Evolutionary conservation across 2,888 invertebrate species (phyloP), one percentile per base, ranked within the genome.

Genomic region (Doris montereyensis): DNA sequence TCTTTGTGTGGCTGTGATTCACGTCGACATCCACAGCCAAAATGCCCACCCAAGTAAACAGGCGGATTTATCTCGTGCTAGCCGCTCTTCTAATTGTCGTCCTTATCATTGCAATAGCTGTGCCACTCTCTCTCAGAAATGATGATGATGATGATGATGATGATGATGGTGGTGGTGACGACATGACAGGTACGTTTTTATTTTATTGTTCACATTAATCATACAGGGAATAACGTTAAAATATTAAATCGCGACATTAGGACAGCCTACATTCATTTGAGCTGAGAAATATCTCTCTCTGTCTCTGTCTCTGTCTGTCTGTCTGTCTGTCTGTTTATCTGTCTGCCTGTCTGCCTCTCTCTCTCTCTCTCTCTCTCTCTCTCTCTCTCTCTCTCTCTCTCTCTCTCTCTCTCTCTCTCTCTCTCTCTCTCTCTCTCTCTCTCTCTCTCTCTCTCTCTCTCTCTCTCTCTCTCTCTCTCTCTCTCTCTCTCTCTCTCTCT

Each of bases 381-480:
- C 17, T 5, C 26, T 26, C 35, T 5, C 52, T 52, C 26, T 1
- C 34, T 35, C 52, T 1, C 52, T 52, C 26, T 17, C 21, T n/a
- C n/a, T n/a, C n/a, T n/a, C n/a, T n/a, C n/a, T n/a, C n/a, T n/a
- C n/a, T n/a, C n/a, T n/a, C n/a, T n/a, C n/a, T n/a, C n/a, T n/a
- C n/a, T n/a, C n/a, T n/a, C n/a, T n/a, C n/a, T n/a, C n/a, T n/a
- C n/a, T n/a, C n/a, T n/a, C n/a, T 62, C 17, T 76, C 34, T 65
- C 76, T 65, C n/a, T 62, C 21, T 65, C 26, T 71, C 60, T 77
- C 58, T 71, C 70, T 57, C 34, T 71, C 71, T 71, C 35, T 77
- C 72, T 77, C 28, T 77, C 62, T 77, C 21, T 77, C 70, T 70
- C 21, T 77, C 70, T 67, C 13, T 68, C 76, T 76, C 17, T 68